Conservation (phyloP, 2,113 vertebrate species). For the Micronycteris hirsuta region DNA sequence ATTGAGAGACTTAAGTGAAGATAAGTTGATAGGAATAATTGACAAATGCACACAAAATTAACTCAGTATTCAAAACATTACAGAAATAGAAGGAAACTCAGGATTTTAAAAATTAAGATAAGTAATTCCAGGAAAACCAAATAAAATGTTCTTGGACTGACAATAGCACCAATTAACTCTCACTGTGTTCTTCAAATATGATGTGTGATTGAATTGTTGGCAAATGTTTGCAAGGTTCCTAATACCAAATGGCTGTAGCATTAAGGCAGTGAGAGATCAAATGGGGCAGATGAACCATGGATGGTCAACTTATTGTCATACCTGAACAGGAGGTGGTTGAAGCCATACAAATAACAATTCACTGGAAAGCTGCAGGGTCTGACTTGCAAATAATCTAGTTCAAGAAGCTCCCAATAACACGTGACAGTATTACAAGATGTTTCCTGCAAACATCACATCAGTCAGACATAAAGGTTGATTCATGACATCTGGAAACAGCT, state of each 20-base stretch:
- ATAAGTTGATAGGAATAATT: constrained; percentile 61
- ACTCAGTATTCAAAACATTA: constrained; percentile 46
- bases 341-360: constrained; percentile 30
- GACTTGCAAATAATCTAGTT: constrained; percentile 26
- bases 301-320: neutral
- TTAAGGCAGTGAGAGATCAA: neutral
- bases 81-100: constrained; percentile 50
- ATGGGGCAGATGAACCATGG: neutral
- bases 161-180: constrained; percentile 33
- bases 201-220: constrained; percentile 47
- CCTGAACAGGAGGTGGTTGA: neutral
- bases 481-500: constrained; percentile 64
- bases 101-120: constrained; percentile 61
- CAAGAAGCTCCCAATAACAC: neutral
- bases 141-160: constrained; percentile 51
- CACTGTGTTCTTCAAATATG: neutral
- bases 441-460: constrained; percentile 26
- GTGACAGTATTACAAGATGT: constrained; percentile 15
- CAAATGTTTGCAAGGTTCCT: constrained; percentile 25
- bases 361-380: constrained; percentile 27
- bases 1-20: constrained; percentile 49
- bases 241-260: neutral
- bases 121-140: constrained; percentile 64
- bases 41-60: constrained; percentile 61
- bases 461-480: constrained; percentile 44